phyloP scores from a whole-genome alignment of 2,113 vertebrate species.

The Percina caprodes region DNA sequence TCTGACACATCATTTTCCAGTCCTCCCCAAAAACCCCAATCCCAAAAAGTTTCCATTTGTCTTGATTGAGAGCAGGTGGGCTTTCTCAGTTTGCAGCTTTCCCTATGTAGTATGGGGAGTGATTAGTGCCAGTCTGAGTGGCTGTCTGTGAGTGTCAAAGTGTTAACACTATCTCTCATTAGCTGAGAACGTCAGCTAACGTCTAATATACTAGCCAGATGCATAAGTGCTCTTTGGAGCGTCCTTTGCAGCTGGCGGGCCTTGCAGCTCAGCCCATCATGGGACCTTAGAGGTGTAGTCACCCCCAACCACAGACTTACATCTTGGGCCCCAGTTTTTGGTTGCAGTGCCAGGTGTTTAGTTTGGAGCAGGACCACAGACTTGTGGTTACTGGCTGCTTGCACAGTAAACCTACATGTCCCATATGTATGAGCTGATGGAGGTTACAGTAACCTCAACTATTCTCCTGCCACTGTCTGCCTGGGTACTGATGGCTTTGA shows the following conservation, averaged over 20 bases:
- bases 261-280: conserved; percentile 22
- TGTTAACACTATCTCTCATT: conserved; percentile 20
- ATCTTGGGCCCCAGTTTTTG: conserved; percentile 34
- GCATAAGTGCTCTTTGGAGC: conserved; percentile 13
- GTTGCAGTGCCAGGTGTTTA: conserved; percentile 71
- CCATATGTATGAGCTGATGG: conserved; percentile 36
- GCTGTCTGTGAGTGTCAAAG: conserved; percentile 12
- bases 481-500: conserved; percentile 20
- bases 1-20: conserved; percentile 53
- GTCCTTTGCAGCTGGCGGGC: conserved; percentile 41
- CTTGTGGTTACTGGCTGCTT: conserved; percentile 59
- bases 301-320: conserved; percentile 46
- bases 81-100: conserved; percentile 6
- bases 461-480: conserved; percentile 30
- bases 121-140: conserved; percentile 21
- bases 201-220: not conserved
- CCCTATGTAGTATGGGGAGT: not conserved
- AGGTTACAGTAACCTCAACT: conserved; percentile 43
- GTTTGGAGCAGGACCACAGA: conserved; percentile 54
- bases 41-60: conserved; percentile 54
- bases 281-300: conserved; percentile 49
- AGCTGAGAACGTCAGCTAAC: conserved; percentile 2
- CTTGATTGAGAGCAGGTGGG: conserved; percentile 71
- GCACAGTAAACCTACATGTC: conserved; percentile 62
- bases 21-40: not conserved